A percentile compares a stretch with the other conserved stretches of the same genome.
Conservation (phyloP, 2,888 invertebrate species). For the Palloptera scutellata region DNA sequence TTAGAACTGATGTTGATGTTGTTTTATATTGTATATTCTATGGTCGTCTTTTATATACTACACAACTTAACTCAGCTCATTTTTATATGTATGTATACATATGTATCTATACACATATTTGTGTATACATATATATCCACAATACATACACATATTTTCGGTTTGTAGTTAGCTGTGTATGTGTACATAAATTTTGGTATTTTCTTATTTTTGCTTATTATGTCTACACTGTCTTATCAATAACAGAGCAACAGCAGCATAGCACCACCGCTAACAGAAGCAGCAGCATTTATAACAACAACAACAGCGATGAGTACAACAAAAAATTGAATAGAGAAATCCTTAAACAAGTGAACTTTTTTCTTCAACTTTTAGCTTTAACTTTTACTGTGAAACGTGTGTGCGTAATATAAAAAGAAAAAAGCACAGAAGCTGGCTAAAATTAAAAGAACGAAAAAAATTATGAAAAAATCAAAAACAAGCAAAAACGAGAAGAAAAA, state of each 20-base stretch:
- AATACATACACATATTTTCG: neutral
- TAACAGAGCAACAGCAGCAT: slow-evolving; percentile 9
- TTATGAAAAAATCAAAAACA: slow-evolving; percentile 17
- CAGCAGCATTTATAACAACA: neutral
- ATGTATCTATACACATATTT: slow-evolving; percentile 1
- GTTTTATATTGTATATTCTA: too few species aligned
- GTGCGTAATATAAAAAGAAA: neutral
- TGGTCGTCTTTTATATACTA: too few species aligned
- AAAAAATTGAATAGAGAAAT: slow-evolving; percentile 27
- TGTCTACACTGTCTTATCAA: slow-evolving; percentile 29
- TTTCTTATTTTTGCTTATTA: too few species aligned
- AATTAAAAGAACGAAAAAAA: slow-evolving; percentile 9
- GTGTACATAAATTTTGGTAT: neutral
- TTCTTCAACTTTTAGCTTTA: too few species aligned
- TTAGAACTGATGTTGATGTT: too few species aligned
- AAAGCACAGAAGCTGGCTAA: neutral
- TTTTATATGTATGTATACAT: neutral
- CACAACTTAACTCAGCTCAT: neutral
- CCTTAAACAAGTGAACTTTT: slow-evolving; percentile 12
- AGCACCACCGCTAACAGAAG: slow-evolving; percentile 3
- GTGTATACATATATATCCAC: neutral
- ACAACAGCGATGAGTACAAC: neutral
- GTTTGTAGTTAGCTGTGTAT: neutral
- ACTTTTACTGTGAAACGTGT: too few species aligned
- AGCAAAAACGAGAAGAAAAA: neutral